Percentiles rank a stretch among this genome's conserved stretches.
phyloP scores from a whole-genome alignment of 1,140 invertebrate species.

The Trichoplusia ni region DNA sequence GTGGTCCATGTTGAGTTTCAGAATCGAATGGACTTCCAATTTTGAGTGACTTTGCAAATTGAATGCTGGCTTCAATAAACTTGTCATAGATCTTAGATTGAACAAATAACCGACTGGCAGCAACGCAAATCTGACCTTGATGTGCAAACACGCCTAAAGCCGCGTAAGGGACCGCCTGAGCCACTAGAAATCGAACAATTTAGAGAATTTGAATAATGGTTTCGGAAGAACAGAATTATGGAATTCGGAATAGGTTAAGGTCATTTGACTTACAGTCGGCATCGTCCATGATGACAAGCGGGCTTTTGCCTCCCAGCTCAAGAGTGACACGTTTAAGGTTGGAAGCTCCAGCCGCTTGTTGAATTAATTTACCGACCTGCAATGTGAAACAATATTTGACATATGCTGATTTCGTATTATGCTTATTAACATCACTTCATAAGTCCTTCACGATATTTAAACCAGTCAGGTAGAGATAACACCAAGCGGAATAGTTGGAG shows the following conservation, averaged over 20 bases:
- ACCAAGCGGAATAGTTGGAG: too few species aligned
- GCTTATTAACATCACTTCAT: slow-evolving; percentile 64
- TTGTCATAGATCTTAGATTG: slow-evolving; percentile 94
- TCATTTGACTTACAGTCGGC: slow-evolving; percentile 87
- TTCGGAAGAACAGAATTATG: background rate
- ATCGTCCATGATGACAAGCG: slow-evolving; percentile 88
- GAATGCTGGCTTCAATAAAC: slow-evolving; percentile 89
- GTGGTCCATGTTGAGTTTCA: slow-evolving; percentile 89
- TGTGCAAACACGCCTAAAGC: slow-evolving; percentile 91
- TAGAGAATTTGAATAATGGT: too few species aligned
- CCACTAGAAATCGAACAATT: slow-evolving; percentile 85
- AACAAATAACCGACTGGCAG: slow-evolving; percentile 95
- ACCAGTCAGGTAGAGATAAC: background rate
- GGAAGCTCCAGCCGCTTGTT: slow-evolving; percentile 83
- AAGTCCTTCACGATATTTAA: slow-evolving; percentile 85
- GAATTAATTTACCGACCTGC: slow-evolving; percentile 88
- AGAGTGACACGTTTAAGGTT: slow-evolving; percentile 88
- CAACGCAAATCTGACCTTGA: slow-evolving; percentile 95
- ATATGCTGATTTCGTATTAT: too few species aligned
- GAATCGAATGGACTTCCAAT: slow-evolving; percentile 92
- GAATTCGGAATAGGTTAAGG: too few species aligned
- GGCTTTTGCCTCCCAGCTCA: slow-evolving; percentile 90
- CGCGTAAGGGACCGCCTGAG: slow-evolving; percentile 90
- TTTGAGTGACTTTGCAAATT: slow-evolving; percentile 85
- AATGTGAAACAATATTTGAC: too few species aligned